Evolutionary conservation across 2,888 invertebrate species (phyloP).

Genomic region (Drosophila colorata): DNA sequence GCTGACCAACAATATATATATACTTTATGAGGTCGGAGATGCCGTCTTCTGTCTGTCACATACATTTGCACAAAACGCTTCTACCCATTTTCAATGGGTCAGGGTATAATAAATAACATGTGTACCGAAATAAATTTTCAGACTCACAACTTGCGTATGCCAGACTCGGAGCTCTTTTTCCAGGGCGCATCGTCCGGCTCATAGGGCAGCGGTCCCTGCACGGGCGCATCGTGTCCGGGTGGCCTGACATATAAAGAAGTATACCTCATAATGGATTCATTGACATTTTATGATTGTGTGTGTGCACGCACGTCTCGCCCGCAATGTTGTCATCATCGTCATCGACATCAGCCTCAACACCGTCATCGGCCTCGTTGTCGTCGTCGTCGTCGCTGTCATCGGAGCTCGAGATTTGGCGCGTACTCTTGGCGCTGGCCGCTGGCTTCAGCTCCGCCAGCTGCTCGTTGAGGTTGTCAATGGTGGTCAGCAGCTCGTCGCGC

Average conservation of each 20-base stretch:
- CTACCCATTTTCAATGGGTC: no score
- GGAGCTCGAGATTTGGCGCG: constrained; percentile 72
- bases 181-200: constrained; percentile 99
- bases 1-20: no score
- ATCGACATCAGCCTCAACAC: constrained; percentile 64
- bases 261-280: not conserved
- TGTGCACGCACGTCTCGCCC: constrained; percentile 72
- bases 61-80: no score
- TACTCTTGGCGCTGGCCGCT: constrained; percentile 53
- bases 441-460: constrained; percentile 91
- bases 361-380: constrained; percentile 63
- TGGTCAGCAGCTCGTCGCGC: constrained; percentile 96
- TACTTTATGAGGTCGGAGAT: no score
- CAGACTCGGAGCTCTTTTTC: constrained; percentile 92
- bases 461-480: constrained; percentile 96
- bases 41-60: no score
- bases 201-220: constrained; percentile 97
- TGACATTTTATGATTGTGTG: not conserved
- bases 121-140: not conserved
- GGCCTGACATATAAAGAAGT: constrained; percentile 79
- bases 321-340: constrained; percentile 37
- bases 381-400: constrained; percentile 77
- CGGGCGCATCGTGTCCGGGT: constrained; percentile 93
- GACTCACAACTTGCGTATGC: constrained; percentile 95
- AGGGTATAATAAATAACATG: not conserved